Evolutionary conservation across 2,888 invertebrate species (phyloP).

Genomic region (Pandemis cinnamomeana): DNA sequence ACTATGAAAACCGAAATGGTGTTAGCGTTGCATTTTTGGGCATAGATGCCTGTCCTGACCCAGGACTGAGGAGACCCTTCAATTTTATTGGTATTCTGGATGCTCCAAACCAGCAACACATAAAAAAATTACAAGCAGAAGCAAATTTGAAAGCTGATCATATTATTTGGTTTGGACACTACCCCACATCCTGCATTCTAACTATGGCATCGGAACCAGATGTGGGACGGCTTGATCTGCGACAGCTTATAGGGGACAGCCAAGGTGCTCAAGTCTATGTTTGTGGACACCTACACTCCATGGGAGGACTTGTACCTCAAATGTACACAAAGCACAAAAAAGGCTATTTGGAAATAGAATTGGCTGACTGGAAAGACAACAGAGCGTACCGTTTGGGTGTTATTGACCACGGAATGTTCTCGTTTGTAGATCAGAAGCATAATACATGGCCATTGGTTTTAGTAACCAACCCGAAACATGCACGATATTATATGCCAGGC

Average conservation of each 20-base stretch:
- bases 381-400: slow-evolving; percentile 93
- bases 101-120: slow-evolving; percentile 81
- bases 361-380: slow-evolving; percentile 97
- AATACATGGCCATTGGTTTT: slow-evolving; percentile 92
- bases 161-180: slow-evolving; percentile 91
- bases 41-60: slow-evolving; percentile 93
- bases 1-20: slow-evolving; percentile 81
- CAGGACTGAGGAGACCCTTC: slow-evolving; percentile 94
- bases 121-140: slow-evolving; percentile 84
- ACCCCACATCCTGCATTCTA: slow-evolving; percentile 94
- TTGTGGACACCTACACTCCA: slow-evolving; percentile 95
- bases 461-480: slow-evolving; percentile 96
- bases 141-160: slow-evolving; percentile 78
- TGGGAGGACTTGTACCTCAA: slow-evolving; percentile 90
- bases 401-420: slow-evolving; percentile 95
- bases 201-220: slow-evolving; percentile 81
- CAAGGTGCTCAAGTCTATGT: slow-evolving; percentile 89
- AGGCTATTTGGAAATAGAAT: slow-evolving; percentile 94
- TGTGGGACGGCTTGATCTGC: slow-evolving; percentile 77
- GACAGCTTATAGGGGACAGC: slow-evolving; percentile 85
- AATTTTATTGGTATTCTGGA: slow-evolving; percentile 94
- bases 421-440: slow-evolving; percentile 91
- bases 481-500: slow-evolving; percentile 88
- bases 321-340: slow-evolving; percentile 95
- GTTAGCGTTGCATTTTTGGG: slow-evolving; percentile 92